Conservation (phyloP, 2,113 vertebrate genomes). For the Chloebia gouldiae region DNA sequence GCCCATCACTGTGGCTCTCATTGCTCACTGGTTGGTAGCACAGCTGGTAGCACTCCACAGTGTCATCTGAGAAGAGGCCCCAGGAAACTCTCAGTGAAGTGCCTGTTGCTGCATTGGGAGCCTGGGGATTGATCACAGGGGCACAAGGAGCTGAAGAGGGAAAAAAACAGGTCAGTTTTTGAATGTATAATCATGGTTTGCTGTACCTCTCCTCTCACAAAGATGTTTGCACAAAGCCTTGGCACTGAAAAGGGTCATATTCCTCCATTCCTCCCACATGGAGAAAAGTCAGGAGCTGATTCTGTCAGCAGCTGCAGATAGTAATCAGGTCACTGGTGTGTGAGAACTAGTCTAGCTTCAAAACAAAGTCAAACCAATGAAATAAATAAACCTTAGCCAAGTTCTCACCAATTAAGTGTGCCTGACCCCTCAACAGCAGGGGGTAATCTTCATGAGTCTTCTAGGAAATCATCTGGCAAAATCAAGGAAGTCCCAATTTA, state of each 20-base stretch:
- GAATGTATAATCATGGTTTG: background rate
- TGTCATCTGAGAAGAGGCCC: slow-evolving; percentile 92
- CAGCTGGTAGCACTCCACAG: slow-evolving; percentile 87
- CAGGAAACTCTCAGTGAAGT: slow-evolving; percentile 89
- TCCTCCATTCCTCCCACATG: background rate
- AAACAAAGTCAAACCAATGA: background rate
- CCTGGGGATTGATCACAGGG: slow-evolving; percentile 91
- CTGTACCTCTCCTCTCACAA: background rate
- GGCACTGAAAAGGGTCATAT: background rate
- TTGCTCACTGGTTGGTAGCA: slow-evolving; percentile 82
- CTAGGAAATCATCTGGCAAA: background rate
- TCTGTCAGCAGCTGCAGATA: background rate
- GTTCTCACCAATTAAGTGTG: background rate
- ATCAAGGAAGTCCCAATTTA: background rate
- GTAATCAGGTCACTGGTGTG: background rate
- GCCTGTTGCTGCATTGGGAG: slow-evolving; percentile 83
- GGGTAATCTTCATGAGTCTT: background rate
- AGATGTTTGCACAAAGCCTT: background rate
- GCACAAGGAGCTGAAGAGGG: slow-evolving; percentile 87
- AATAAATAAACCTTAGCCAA: background rate
- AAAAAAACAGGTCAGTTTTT: background rate
- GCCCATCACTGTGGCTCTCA: slow-evolving; percentile 45
- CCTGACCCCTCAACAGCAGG: background rate
- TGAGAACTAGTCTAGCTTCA: background rate
- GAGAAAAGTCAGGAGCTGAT: background rate